Conservation (phyloP, 2,113 vertebrate genomes). For the Lanius collurio region DNA sequence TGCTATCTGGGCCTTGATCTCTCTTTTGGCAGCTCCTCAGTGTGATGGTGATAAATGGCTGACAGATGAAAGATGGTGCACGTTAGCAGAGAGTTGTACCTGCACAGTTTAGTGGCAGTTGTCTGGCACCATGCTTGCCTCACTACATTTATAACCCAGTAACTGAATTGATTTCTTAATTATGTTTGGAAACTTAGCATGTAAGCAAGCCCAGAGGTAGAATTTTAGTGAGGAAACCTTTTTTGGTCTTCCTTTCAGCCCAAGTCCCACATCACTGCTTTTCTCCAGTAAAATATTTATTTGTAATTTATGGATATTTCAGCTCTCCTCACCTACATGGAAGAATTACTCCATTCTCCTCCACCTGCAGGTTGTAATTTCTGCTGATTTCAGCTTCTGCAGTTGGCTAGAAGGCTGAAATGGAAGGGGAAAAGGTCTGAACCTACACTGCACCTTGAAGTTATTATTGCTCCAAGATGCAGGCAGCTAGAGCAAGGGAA, state of each 20-base stretch:
- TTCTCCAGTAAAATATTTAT: not conserved
- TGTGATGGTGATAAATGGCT: not conserved
- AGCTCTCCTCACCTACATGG: not conserved
- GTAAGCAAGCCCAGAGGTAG: not conserved
- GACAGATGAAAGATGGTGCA: not conserved
- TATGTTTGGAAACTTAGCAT: not conserved
- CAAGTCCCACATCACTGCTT: not conserved
- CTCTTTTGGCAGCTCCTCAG: not conserved
- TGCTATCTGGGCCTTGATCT: not conserved
- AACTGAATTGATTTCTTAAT: not conserved
- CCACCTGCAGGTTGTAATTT: not conserved
- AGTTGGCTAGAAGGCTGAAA: not conserved
- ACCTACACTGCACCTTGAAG: not conserved
- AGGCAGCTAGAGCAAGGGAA: not conserved
- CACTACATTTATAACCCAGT: not conserved
- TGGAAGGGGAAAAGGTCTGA: not conserved
- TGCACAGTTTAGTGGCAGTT: not conserved
- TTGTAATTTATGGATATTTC: not conserved
- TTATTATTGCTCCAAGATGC: not conserved
- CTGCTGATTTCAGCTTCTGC: not conserved
- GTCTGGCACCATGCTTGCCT: not conserved
- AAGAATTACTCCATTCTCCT: not conserved
- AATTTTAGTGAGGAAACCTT: not conserved
- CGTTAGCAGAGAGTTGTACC: not conserved
- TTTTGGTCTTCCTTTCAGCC: not conserved